A percentile compares a stretch with the other conserved stretches of the same genome.
These are phyloP conservation scores for Athalia rosae DNA, from an alignment of 2,888 invertebrate species.

Conservation along the genomic window DNA sequence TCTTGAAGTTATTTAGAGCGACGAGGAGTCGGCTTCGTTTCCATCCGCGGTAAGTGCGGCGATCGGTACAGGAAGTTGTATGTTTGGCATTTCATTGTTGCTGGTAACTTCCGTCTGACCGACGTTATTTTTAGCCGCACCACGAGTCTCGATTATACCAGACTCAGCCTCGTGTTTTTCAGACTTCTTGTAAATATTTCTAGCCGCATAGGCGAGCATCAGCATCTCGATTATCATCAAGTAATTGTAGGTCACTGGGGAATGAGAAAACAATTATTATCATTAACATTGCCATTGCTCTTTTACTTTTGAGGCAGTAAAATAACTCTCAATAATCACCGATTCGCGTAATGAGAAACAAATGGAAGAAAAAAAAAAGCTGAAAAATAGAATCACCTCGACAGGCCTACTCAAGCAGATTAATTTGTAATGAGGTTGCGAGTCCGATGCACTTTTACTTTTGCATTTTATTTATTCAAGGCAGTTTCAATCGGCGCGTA, in stretches of 20 bases:
- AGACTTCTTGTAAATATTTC: constrained; percentile 77
- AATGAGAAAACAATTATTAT: neutral
- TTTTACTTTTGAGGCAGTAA: neutral
- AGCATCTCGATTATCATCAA: constrained; percentile 83
- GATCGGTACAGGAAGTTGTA: constrained; percentile 29
- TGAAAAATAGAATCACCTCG: too few relatives aligned
- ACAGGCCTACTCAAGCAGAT: neutral
- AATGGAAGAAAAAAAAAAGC: too few relatives aligned
- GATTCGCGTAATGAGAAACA: too few relatives aligned
- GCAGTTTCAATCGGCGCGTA: neutral
- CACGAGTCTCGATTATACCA: neutral
- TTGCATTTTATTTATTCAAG: neutral
- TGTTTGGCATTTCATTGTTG: constrained; percentile 56
- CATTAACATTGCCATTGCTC: neutral
- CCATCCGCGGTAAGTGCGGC: constrained; percentile 21
- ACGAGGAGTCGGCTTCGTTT: constrained; percentile 10
- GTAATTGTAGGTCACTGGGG: constrained; percentile 82
- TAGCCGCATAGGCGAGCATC: constrained; percentile 79
- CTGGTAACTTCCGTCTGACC: constrained; percentile 54
- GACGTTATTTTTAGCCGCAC: constrained; percentile 56
- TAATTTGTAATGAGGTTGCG: neutral
- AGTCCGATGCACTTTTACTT: constrained; percentile 11
- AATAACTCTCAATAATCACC: too few relatives aligned
- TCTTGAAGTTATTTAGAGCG: constrained; percentile 33
- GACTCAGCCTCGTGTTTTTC: constrained; percentile 42